Conservation (phyloP, 2,113 vertebrate genomes). For the Takifugu bimaculatus region DNA sequence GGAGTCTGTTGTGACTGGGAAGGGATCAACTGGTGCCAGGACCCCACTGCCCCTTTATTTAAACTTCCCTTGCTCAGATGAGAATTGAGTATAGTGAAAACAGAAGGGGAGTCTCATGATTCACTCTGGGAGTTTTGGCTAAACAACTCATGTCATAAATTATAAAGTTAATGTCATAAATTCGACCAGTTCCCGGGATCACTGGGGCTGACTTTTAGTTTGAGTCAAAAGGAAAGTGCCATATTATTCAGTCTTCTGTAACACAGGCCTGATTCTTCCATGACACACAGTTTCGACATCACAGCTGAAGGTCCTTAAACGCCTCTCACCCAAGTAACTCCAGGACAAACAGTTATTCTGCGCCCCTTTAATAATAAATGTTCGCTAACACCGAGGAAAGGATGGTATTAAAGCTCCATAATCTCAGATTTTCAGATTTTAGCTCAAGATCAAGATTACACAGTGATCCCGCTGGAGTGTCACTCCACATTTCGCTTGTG, state of each 20-base stretch:
- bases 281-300: neutral
- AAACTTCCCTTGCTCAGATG: slow-evolving; percentile 21
- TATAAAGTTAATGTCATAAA: slow-evolving; percentile 33
- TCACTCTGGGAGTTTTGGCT: slow-evolving; percentile 20
- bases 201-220: slow-evolving; percentile 17
- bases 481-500: too few relatives aligned
- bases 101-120: slow-evolving; percentile 33
- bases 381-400: too few relatives aligned
- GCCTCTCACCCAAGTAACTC: neutral
- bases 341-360: neutral
- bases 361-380: too few relatives aligned
- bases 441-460: neutral
- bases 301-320: neutral
- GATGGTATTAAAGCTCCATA: too few relatives aligned
- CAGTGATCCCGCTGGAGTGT: neutral
- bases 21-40: slow-evolving; percentile 43
- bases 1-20: slow-evolving; percentile 49
- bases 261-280: neutral
- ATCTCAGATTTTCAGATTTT: too few relatives aligned
- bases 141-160: slow-evolving; percentile 47
- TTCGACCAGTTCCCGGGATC: slow-evolving; percentile 14
- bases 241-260: neutral
- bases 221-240: slow-evolving; percentile 5
- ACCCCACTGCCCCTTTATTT: slow-evolving; percentile 15
- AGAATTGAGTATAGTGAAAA: slow-evolving; percentile 34